Conservation (phyloP, 1,140 invertebrate species). For the Euglossa dilemma region DNA sequence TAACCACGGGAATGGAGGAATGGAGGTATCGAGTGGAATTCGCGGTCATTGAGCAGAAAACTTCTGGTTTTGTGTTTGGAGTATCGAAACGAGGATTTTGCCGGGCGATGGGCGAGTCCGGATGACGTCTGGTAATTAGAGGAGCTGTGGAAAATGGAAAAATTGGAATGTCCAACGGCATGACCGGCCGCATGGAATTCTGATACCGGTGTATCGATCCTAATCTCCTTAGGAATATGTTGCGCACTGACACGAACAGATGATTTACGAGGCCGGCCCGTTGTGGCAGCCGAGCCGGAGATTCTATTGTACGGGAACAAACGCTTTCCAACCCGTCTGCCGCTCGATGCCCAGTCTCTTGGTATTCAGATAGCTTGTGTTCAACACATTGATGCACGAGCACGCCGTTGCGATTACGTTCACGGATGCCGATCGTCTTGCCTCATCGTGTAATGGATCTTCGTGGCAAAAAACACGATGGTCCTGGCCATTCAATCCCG, state of each 20-base stretch:
- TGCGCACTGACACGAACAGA: slow-evolving; percentile 35
- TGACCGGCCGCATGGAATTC: slow-evolving; percentile 13
- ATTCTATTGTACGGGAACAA: slow-evolving; percentile 50
- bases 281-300: slow-evolving; percentile 18
- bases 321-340: slow-evolving; percentile 37
- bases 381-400: slow-evolving; percentile 20
- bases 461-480: neutral
- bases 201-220: slow-evolving; percentile 41
- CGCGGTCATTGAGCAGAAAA: neutral
- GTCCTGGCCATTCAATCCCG: neutral
- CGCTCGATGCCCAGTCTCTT: slow-evolving; percentile 33
- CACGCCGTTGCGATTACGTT: slow-evolving; percentile 27
- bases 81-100: no score
- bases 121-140: neutral
- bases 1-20: no score
- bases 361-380: slow-evolving; percentile 33
- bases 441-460: slow-evolving; percentile 22
- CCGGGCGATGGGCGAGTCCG: neutral
- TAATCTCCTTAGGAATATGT: slow-evolving; percentile 42
- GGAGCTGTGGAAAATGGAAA: neutral
- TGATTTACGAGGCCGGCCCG: slow-evolving; percentile 40
- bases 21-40: neutral
- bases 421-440: slow-evolving; percentile 30
- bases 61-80: neutral
- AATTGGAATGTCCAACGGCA: neutral